Percentiles rank a stretch among this genome's conserved stretches.
Conservation (phyloP, 1,140 invertebrate genomes). For the honey bee (Apis mellifera) region DNA sequence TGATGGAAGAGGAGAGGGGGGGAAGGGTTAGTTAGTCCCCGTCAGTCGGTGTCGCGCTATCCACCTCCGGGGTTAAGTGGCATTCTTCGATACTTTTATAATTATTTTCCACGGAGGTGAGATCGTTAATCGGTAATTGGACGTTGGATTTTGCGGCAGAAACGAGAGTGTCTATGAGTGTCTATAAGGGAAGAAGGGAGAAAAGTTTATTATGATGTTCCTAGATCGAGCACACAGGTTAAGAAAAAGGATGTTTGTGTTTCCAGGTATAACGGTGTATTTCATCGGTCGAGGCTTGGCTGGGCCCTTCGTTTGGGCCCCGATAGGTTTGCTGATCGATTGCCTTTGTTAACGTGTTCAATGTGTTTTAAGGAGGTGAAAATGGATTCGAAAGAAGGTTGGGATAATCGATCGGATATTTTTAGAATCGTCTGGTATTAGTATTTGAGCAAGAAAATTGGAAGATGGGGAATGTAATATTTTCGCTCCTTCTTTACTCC, state of each 20-base stretch:
- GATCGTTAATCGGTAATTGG: conserved; percentile 70
- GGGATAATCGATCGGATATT: no score
- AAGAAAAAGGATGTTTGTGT: conserved; percentile 35
- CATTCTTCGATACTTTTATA: conserved; percentile 67
- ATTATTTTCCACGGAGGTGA: conserved; percentile 65
- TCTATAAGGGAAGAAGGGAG: no score
- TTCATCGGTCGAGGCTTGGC: conserved; percentile 18
- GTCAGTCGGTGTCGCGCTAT: conserved; percentile 47
- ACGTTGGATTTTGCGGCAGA: conserved; percentile 45
- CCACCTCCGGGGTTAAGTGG: conserved; percentile 67
- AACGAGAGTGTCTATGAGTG: conserved; percentile 43
- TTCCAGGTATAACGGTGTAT: conserved; percentile 54
- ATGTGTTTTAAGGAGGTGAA: no score
- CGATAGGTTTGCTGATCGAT: conserved; percentile 20
- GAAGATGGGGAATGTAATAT: no score
- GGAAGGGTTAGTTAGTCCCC: neutral
- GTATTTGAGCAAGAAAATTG: no score
- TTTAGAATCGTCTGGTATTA: no score
- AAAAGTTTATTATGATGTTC: conserved; percentile 50
- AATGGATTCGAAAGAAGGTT: no score
- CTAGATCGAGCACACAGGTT: conserved; percentile 31
- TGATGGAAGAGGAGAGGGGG: neutral
- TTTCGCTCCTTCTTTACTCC: no score
- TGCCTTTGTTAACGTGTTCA: conserved; percentile 8
- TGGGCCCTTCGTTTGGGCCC: neutral